Conservation (phyloP, 2,888 invertebrate species). For the Tridacna crocea region DNA sequence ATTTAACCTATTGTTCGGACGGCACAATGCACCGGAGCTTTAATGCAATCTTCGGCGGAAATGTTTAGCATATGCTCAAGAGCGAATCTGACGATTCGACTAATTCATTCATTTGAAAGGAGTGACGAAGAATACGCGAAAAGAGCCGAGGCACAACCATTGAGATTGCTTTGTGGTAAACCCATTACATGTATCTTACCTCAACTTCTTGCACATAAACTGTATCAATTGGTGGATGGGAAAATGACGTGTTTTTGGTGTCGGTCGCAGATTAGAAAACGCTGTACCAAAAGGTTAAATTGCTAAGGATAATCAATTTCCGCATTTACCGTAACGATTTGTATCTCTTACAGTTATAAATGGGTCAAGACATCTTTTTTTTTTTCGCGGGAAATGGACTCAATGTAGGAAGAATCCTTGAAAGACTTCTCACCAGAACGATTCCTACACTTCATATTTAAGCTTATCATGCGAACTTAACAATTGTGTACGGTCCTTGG, state of each 20-base stretch:
- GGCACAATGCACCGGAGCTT: slow-evolving; percentile 29
- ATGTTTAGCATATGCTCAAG: slow-evolving; percentile 60
- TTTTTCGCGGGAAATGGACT: background rate
- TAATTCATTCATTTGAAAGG: slow-evolving; percentile 43
- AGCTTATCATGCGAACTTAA: slow-evolving; percentile 34
- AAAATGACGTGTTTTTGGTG: too few species aligned
- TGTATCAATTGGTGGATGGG: too few species aligned
- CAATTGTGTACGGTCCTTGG: slow-evolving; percentile 42
- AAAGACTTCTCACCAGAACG: background rate
- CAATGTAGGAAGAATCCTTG: background rate
- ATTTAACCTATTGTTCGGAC: slow-evolving; percentile 39
- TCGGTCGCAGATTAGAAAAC: background rate
- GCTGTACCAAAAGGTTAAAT: background rate
- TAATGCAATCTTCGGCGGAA: slow-evolving; percentile 47
- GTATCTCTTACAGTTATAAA: background rate
- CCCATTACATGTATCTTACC: background rate
- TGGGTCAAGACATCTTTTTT: background rate
- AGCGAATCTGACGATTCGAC: slow-evolving; percentile 22
- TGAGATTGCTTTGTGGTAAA: background rate
- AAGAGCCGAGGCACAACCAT: background rate
- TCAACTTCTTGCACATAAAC: too few species aligned
- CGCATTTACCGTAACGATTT: background rate
- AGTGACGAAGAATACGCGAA: background rate
- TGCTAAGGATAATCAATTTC: background rate
- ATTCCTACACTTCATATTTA: slow-evolving; percentile 3